These are phyloP conservation scores for Euclidia mi DNA, from an alignment of 2,888 invertebrate genomes.

Conservation along the genomic window DNA sequence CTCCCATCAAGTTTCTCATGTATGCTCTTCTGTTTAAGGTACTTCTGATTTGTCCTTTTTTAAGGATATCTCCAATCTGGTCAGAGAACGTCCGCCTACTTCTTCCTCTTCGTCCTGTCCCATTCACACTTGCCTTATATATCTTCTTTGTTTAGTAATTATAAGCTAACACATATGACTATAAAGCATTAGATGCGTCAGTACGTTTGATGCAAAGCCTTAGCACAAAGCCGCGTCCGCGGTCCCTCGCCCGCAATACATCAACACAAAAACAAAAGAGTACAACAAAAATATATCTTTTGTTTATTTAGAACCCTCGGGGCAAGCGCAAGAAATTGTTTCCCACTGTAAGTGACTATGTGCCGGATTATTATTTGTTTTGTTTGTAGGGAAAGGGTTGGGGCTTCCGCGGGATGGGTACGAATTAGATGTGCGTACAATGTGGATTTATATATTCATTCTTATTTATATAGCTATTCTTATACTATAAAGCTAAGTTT, in stretches of 20 bases:
- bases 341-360: slow-evolving; percentile 52
- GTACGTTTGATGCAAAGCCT: slow-evolving; percentile 90
- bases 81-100: too few species aligned
- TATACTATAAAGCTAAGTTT: too few species aligned
- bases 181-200: slow-evolving; percentile 9
- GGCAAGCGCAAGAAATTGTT: slow-evolving; percentile 68
- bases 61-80: too few species aligned
- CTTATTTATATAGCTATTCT: background rate
- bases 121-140: too few species aligned
- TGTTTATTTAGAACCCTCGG: slow-evolving; percentile 68
- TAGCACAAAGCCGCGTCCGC: slow-evolving; percentile 36
- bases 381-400: slow-evolving; percentile 39
- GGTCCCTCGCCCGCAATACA: slow-evolving; percentile 58
- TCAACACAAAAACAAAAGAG: slow-evolving; percentile 60
- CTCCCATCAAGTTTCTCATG: too few species aligned
- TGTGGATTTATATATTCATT: background rate
- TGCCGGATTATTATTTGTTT: slow-evolving; percentile 54
- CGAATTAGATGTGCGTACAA: background rate
- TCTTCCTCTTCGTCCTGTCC: too few species aligned
- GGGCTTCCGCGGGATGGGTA: slow-evolving; percentile 1
- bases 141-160: too few species aligned
- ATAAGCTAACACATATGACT: background rate
- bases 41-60: too few species aligned
- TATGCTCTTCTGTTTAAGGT: too few species aligned
- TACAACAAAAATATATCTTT: slow-evolving; percentile 53